Conservation (phyloP, 2,888 invertebrate species). For the Alsophila aescularia region DNA sequence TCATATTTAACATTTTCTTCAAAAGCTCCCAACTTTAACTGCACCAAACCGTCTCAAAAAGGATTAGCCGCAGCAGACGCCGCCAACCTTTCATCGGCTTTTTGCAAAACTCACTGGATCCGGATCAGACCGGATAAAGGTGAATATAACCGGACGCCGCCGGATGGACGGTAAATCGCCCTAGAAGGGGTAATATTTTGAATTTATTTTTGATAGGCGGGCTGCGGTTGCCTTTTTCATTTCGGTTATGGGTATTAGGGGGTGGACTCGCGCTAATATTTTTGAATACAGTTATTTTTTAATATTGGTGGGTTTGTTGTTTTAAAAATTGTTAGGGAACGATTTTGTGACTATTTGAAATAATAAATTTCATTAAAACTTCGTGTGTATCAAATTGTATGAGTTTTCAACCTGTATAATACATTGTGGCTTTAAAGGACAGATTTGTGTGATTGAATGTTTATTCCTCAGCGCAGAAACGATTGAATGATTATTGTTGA, state of each 20-base stretch:
- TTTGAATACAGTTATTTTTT: constrained; percentile 8
- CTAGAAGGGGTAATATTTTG: constrained; percentile 43
- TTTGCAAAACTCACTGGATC: constrained; percentile 43
- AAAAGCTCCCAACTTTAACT: constrained; percentile 34
- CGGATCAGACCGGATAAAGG: constrained; percentile 46
- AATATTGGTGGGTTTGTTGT: neutral
- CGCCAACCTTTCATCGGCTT: constrained; percentile 46
- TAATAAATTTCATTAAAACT: too few relatives aligned
- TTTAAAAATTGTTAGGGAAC: neutral
- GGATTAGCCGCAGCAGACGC: constrained; percentile 43
- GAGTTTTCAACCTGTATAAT: too few relatives aligned
- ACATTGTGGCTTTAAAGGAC: too few relatives aligned
- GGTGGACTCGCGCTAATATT: constrained; percentile 12
- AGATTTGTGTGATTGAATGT: too few relatives aligned
- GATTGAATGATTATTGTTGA: too few relatives aligned
- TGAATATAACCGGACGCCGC: constrained; percentile 46
- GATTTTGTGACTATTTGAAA: neutral
- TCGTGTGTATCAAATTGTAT: too few relatives aligned
- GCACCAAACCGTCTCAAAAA: constrained; percentile 37
- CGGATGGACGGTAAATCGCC: constrained; percentile 43
- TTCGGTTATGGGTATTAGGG: constrained; percentile 29
- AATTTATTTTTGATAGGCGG: constrained; percentile 40
- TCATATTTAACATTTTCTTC: neutral
- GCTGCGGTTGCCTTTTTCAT: constrained; percentile 31
- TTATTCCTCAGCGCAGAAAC: too few relatives aligned